A percentile compares a stretch with the other conserved stretches of the same genome.
phyloP scores from a whole-genome alignment of 1,140 invertebrate genomes.

The Dendroctonus valens region DNA sequence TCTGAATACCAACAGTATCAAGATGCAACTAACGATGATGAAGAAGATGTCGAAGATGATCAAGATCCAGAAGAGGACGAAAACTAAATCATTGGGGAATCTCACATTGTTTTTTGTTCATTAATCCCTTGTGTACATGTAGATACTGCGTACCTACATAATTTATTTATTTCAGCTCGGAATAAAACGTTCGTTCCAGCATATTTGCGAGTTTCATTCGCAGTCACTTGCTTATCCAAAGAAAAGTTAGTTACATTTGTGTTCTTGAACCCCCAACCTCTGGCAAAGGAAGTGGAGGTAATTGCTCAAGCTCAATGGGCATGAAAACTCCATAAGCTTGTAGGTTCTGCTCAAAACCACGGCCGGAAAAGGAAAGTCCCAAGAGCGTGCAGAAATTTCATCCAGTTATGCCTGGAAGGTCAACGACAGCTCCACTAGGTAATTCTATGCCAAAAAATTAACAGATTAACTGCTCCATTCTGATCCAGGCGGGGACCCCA shows the following conservation, averaged over 20 bases:
- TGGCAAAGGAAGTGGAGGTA: constrained; percentile 72
- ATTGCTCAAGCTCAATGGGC: not conserved
- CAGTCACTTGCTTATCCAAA: too few relatives aligned
- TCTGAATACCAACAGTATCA: too few relatives aligned
- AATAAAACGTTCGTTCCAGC: too few relatives aligned
- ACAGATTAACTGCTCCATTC: not conserved
- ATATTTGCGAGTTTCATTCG: too few relatives aligned
- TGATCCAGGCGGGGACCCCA: constrained; percentile 84
- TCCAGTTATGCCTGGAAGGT: constrained; percentile 95
- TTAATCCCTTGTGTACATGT: too few relatives aligned
- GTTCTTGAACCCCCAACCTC: constrained; percentile 94
- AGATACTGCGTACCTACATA: too few relatives aligned
- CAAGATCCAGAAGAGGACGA: too few relatives aligned
- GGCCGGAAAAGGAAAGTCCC: constrained; percentile 94
- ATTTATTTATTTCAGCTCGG: too few relatives aligned
- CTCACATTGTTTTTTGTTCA: too few relatives aligned
- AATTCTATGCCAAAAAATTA: not conserved
- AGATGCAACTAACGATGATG: too few relatives aligned
- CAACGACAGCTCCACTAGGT: constrained; percentile 84
- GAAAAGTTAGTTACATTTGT: constrained; percentile 88
- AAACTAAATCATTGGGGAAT: too few relatives aligned
- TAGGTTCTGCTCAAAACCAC: constrained; percentile 90
- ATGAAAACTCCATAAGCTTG: constrained; percentile 14
- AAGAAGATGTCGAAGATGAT: too few relatives aligned
- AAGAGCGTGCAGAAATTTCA: constrained; percentile 93